These are phyloP conservation scores for Pollenia griseotomentosa DNA, from an alignment of 2,888 invertebrate species.

Conservation along the genomic window DNA sequence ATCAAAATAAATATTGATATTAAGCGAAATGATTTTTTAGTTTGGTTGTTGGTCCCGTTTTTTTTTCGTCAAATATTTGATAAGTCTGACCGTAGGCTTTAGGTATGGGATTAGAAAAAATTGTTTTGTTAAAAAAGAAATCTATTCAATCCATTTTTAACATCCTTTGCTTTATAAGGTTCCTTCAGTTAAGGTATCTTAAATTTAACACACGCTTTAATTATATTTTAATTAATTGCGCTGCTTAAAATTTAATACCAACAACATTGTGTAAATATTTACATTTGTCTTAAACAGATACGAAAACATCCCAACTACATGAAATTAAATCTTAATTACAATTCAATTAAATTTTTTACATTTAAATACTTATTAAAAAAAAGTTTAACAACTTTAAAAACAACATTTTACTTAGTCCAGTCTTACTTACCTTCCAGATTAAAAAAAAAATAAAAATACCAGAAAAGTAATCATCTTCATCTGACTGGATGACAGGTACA, in stretches of 20 bases:
- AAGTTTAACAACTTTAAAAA: constrained; percentile 3
- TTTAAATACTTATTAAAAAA: constrained; percentile 43
- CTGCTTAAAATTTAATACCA: neutral
- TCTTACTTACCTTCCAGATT: neutral
- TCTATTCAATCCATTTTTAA: neutral
- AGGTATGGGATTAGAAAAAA: neutral
- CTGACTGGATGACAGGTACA: constrained; percentile 4
- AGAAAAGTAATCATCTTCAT: constrained; percentile 45
- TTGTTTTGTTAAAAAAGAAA: neutral
- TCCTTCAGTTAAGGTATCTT: neutral
- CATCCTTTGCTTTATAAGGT: neutral
- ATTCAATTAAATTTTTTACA: constrained; percentile 41
- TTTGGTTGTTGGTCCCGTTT: too few species aligned
- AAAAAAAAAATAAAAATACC: neutral
- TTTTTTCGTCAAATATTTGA: too few species aligned
- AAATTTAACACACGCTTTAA: neutral
- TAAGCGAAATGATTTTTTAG: too few species aligned
- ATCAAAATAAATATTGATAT: too few species aligned
- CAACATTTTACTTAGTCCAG: neutral
- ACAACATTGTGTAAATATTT: neutral
- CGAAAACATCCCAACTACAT: constrained; percentile 5
- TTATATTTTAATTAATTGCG: neutral
- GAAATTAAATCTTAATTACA: constrained; percentile 19
- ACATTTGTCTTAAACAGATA: neutral
- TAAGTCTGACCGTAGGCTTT: too few species aligned